Evolutionary conservation across 2,113 vertebrate species (phyloP).

Genomic region (Tragelaphus imberbis): DNA sequence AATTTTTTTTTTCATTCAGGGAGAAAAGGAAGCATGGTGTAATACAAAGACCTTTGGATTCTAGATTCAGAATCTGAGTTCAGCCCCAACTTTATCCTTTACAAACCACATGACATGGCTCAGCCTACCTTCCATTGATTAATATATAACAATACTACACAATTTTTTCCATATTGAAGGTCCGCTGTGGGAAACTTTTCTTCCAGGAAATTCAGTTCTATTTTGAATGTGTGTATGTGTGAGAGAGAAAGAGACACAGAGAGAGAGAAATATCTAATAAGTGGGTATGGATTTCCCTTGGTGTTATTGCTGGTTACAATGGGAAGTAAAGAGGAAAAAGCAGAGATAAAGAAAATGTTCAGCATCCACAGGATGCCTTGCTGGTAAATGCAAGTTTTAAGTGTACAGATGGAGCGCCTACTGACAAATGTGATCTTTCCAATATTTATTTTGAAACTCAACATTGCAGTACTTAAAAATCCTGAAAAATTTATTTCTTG

Average conservation of each 20-base stretch:
- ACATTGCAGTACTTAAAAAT: constrained; percentile 62
- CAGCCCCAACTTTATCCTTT: neutral
- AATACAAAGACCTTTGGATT: neutral
- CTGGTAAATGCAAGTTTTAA: neutral
- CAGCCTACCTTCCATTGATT: neutral
- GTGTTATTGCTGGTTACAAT: neutral
- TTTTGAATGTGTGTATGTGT: neutral
- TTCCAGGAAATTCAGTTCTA: neutral
- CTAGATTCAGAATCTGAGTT: neutral
- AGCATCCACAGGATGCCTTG: neutral
- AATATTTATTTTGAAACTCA: constrained; percentile 69
- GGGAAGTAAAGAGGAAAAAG: neutral
- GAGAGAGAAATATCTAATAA: neutral
- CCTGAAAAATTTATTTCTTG: constrained; percentile 65
- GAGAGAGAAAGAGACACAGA: neutral
- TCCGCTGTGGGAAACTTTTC: neutral
- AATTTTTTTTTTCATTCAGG: neutral
- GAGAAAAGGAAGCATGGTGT: neutral
- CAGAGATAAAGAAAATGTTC: neutral
- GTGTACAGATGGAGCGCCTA: neutral
- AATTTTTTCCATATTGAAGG: neutral
- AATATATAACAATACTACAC: neutral
- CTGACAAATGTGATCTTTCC: constrained; percentile 9
- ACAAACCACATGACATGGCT: neutral
- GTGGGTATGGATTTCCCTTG: neutral